Base-by-base conservation (phyloP, 1,140 invertebrate genomes). In the Diplogasteroides magnus region DNA sequence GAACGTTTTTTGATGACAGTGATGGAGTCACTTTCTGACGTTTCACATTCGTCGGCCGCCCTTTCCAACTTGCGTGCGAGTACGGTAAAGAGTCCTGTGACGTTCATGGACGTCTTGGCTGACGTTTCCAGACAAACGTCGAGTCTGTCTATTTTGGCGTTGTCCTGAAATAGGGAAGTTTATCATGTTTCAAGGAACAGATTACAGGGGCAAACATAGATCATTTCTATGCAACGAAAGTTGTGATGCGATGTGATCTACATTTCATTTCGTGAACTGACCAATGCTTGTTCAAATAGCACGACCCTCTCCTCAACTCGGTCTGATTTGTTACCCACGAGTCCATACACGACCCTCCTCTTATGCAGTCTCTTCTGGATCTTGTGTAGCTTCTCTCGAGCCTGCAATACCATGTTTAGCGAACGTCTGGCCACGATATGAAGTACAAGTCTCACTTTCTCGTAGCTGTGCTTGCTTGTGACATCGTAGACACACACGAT, bases 81-180 rank as follows among this genome's bases (percentile, higher is more conserved):
- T 15, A 25, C 19, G 64, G 62, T 26, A 31, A 19, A 19, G 27
- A 68, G 13, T 68, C 66, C 48, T 6, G n/a, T n/a, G 67, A 68
- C 63, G n/a, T 69, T 29, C 23, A 48, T 19, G 37, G 37, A 19
- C 19, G 37, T 48, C 37, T 48, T 48, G 6, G 37, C 6, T 48
- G 37, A 48, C 6, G 19, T 19, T 48, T 48, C 37, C 37, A 48
- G 19, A 48, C 37, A 48, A 19, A 48, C 6, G 19, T 48, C 37
- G 37, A 48, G 37, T 19, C 6, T 11, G 6, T 48, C 37, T 48
- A 11, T 19, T 11, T 19, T 6, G 6, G 37, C 37, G 19, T 11
- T 11, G 19, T 48, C 37, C 37, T 48, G 37, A 6, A 48, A 48
- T 11, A 48, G 37, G 6, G 6, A 6, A 11, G 6, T 48, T 48